A percentile compares a stretch with the other conserved stretches of the same genome.
Evolutionary conservation across 2,888 invertebrate species (phyloP).

Genomic region (Eurytoma adleriae): DNA sequence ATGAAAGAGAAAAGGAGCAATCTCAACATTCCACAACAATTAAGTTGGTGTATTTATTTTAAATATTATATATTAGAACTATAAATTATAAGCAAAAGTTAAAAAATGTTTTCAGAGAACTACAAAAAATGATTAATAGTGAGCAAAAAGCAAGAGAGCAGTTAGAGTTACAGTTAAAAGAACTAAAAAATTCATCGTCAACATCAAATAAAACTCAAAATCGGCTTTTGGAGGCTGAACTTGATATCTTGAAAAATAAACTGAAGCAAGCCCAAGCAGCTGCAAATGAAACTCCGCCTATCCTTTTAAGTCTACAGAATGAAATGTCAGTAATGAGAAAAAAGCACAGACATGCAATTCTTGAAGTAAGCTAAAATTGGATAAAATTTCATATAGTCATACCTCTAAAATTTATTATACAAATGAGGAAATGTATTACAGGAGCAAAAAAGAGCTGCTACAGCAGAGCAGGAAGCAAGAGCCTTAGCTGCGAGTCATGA

Average conservation of each 20-base stretch:
- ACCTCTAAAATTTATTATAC: conserved; percentile 16
- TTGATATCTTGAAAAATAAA: conserved; percentile 81
- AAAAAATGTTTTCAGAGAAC: conserved; percentile 79
- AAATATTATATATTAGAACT: conserved; percentile 9
- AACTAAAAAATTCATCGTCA: conserved; percentile 76
- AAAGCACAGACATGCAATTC: conserved; percentile 83
- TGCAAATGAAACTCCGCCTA: conserved; percentile 80
- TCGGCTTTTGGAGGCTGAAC: conserved; percentile 80
- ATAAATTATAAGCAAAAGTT: not conserved
- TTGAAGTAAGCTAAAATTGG: conserved; percentile 76
- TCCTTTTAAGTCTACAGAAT: conserved; percentile 83
- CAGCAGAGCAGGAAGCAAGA: conserved; percentile 85
- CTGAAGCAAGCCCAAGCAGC: conserved; percentile 82
- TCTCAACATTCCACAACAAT: conserved; percentile 87
- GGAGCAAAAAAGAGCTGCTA: conserved; percentile 85
- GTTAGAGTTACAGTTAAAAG: conserved; percentile 82
- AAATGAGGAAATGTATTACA: conserved; percentile 57
- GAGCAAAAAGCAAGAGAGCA: conserved; percentile 87
- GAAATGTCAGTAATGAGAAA: conserved; percentile 86
- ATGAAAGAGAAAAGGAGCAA: conserved; percentile 89
- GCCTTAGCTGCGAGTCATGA: conserved; percentile 85
- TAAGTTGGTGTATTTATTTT: conserved; percentile 75
- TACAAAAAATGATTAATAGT: conserved; percentile 85
- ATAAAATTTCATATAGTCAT: conserved; percentile 4
- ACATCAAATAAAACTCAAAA: conserved; percentile 73